Conservation (phyloP, 2,888 invertebrate genomes). For the Epistrophella euchroma region DNA sequence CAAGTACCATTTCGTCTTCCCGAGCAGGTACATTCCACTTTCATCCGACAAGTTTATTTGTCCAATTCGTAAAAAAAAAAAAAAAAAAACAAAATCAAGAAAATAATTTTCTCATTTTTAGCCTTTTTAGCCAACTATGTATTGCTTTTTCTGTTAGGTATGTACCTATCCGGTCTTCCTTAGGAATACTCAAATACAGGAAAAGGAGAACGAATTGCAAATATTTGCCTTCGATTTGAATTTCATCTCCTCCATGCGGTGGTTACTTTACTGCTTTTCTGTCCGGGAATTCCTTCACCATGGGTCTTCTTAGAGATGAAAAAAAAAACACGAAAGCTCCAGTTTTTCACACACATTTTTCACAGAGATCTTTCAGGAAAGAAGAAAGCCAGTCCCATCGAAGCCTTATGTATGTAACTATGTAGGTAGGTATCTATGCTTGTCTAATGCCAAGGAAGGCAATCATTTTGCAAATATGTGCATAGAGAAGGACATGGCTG, state of each 20-base stretch:
- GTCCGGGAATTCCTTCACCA: constrained; percentile 12
- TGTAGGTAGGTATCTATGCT: neutral
- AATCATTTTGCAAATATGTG: constrained; percentile 72
- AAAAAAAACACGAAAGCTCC: constrained; percentile 17
- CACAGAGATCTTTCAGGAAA: constrained; percentile 8
- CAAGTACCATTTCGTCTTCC: constrained; percentile 36
- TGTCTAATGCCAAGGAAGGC: constrained; percentile 61
- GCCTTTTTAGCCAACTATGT: constrained; percentile 51
- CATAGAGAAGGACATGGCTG: constrained; percentile 65
- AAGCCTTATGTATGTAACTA: no score
- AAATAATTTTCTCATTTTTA: constrained; percentile 58
- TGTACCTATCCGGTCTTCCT: neutral
- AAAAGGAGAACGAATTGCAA: constrained; percentile 72
- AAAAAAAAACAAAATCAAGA: constrained; percentile 6
- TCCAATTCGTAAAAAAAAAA: constrained; percentile 37
- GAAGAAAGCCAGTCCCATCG: constrained; percentile 36
- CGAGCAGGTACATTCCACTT: constrained; percentile 6
- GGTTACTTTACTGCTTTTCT: constrained; percentile 33
- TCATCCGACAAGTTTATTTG: constrained; percentile 61
- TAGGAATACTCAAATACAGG: constrained; percentile 43
- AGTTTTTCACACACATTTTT: constrained; percentile 26
- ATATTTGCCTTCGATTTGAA: constrained; percentile 76
- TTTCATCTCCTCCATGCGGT: constrained; percentile 55
- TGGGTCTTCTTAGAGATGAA: constrained; percentile 5
- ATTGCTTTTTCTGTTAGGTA: neutral